A percentile compares a stretch with the other conserved stretches of the same genome.
phyloP scores from a whole-genome alignment of 1,140 invertebrate species.

The Apis laboriosa region DNA sequence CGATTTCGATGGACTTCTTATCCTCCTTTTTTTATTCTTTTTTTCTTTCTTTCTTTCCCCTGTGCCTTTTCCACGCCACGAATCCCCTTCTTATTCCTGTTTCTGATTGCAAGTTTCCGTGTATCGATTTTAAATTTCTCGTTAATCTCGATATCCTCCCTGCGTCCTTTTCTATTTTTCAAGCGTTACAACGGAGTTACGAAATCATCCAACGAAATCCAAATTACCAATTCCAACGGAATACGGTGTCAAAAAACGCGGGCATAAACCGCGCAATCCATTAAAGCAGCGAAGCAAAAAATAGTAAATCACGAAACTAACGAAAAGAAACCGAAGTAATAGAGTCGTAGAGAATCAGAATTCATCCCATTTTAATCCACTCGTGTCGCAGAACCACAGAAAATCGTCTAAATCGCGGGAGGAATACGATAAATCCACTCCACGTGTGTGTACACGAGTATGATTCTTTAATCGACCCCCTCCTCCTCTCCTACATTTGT shows the following conservation, averaged over 20 bases:
- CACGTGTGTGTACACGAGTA: too few species aligned
- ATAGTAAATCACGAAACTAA: not conserved
- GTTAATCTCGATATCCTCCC: not conserved
- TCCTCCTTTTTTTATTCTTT: not conserved
- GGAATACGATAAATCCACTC: too few species aligned
- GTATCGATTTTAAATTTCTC: too few species aligned
- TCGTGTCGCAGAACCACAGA: not conserved
- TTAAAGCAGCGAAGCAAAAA: not conserved
- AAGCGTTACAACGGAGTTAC: too few species aligned
- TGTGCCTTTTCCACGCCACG: not conserved
- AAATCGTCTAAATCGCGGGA: not conserved
- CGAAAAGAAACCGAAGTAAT: not conserved
- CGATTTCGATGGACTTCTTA: slow-evolving; percentile 42
- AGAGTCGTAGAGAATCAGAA: too few species aligned
- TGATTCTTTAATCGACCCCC: slow-evolving; percentile 50
- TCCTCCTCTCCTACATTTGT: slow-evolving; percentile 5
- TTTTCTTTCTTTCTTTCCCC: not conserved
- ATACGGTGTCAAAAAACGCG: not conserved
- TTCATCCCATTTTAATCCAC: too few species aligned
- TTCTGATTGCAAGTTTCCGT: too few species aligned
- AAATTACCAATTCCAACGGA: too few species aligned
- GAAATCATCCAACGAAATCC: too few species aligned
- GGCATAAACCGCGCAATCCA: not conserved
- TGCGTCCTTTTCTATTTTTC: too few species aligned
- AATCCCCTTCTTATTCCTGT: slow-evolving; percentile 2